These are phyloP conservation scores for Neoniphon sammara DNA, from an alignment of 2,797 vertebrate species.

Conservation along the genomic window DNA sequence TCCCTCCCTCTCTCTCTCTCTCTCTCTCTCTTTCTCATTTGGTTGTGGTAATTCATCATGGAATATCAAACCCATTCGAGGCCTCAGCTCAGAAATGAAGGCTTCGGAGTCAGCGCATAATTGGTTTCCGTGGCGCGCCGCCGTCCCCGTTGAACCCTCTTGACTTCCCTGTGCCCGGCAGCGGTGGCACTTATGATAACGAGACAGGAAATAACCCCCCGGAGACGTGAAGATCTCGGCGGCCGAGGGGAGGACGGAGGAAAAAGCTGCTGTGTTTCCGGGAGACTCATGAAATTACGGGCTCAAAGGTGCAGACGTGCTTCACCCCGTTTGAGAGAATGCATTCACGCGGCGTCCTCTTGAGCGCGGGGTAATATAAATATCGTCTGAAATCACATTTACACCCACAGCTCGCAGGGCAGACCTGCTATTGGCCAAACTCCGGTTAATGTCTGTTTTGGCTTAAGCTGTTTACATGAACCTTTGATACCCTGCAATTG, in stretches of 20 bases:
- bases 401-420: no score
- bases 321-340: conserved; percentile 21
- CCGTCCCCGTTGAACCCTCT: conserved; percentile 66
- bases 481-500: no score
- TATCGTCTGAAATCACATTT: no score
- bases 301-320: conserved; percentile 38
- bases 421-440: no score
- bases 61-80: conserved; percentile 74
- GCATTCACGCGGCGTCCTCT: conserved; percentile 25
- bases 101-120: conserved; percentile 59
- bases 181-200: conserved; percentile 47
- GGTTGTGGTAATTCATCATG: conserved; percentile 76
- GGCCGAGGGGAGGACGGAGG: conserved; percentile 8
- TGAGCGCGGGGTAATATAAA: background rate
- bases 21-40: conserved; percentile 65
- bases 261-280: conserved; percentile 5
- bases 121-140: conserved; percentile 70
- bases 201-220: conserved; percentile 55
- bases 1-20: conserved; percentile 24
- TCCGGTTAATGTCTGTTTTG: no score
- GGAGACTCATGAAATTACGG: conserved; percentile 45
- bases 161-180: conserved; percentile 58
- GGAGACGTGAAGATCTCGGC: conserved; percentile 40
- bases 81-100: conserved; percentile 56
- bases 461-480: no score